These are phyloP conservation scores for Macropis europaea DNA, from an alignment of 2,888 invertebrate genomes.

Conservation along the genomic window DNA sequence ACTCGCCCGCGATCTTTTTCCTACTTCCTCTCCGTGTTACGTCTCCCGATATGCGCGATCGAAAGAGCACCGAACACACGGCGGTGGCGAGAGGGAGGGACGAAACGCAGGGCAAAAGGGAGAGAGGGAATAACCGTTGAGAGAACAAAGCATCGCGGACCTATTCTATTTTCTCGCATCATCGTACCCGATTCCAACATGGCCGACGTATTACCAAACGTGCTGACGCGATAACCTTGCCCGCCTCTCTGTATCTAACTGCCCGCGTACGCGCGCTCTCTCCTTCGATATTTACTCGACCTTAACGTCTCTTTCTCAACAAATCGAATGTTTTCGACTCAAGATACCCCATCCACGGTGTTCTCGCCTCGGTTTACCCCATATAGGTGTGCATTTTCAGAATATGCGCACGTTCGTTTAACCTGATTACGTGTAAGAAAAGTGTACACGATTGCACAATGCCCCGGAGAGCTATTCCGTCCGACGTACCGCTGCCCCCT, in stretches of 20 bases:
- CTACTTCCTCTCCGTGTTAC: conserved; percentile 59
- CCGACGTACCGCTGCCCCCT: conserved; percentile 49
- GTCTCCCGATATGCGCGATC: conserved; percentile 53
- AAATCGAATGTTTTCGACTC: neutral
- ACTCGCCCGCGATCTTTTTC: conserved; percentile 62
- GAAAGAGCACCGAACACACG: conserved; percentile 51
- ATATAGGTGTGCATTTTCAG: neutral
- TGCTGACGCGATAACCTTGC: conserved; percentile 60
- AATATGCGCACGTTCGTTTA: conserved; percentile 1
- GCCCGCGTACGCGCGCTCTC: neutral
- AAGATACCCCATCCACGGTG: neutral
- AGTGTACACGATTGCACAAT: conserved; percentile 43
- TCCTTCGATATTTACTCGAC: neutral
- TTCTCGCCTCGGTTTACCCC: neutral
- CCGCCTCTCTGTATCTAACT: neutral
- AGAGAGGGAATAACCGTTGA: conserved; percentile 40
- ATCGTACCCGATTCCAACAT: conserved; percentile 61
- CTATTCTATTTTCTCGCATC: conserved; percentile 49
- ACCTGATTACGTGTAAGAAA: conserved; percentile 6
- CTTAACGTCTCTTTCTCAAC: neutral
- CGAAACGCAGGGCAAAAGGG: conserved; percentile 40
- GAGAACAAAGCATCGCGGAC: conserved; percentile 46
- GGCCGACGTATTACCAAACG: conserved; percentile 55
- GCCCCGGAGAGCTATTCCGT: conserved; percentile 48
- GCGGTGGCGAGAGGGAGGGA: too few relatives aligned